Conservation (phyloP, 2,113 vertebrate genomes). For the Rhynchopsitta pachyrhyncha region DNA sequence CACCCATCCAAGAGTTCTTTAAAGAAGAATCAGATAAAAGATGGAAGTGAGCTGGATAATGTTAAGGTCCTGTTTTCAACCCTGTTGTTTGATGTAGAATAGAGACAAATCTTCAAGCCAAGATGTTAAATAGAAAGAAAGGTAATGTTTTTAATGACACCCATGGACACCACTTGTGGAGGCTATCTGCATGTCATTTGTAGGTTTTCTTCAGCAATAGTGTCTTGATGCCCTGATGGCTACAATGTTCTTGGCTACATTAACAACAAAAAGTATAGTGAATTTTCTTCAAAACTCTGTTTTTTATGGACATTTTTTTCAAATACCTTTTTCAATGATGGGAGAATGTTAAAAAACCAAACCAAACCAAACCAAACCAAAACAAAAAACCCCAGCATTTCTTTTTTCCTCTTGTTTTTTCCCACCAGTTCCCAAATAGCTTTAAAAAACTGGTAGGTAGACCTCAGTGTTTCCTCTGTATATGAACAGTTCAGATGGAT, state of each 20-base stretch:
- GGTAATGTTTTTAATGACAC: neutral
- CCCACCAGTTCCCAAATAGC: neutral
- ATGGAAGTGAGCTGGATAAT: slow-evolving; percentile 8
- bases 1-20: neutral
- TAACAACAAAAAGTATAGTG: neutral
- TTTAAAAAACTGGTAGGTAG: neutral
- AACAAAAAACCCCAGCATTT: neutral
- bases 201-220: neutral
- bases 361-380: neutral
- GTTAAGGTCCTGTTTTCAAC: neutral
- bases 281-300: neutral
- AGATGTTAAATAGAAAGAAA: neutral
- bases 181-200: neutral
- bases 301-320: neutral
- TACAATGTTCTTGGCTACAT: neutral
- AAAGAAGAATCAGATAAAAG: slow-evolving; percentile 31
- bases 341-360: neutral
- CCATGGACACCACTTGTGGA: neutral
- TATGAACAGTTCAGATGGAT: neutral
- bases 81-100: neutral
- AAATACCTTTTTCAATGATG: neutral
- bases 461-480: neutral
- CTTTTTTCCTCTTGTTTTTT: neutral
- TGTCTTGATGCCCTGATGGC: neutral
- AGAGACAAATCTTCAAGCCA: neutral